Evolutionary conservation across 2,888 invertebrate genomes (phyloP), one percentile per base, ranked within the genome.

Genomic region (Rhodophaea formosa): DNA sequence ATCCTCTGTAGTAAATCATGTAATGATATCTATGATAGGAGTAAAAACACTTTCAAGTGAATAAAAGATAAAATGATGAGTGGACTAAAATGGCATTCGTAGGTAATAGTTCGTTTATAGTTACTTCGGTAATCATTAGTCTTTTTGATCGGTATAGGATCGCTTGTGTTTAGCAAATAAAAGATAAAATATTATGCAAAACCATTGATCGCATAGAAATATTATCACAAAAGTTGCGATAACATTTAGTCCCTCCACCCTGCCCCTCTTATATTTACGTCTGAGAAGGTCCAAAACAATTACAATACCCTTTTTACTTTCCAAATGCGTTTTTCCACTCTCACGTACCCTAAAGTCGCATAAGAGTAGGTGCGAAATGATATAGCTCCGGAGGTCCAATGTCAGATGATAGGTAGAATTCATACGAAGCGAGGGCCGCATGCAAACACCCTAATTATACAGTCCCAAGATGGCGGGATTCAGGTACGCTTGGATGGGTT

Each of bases 381-480:
- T 91, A 88, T 90, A 90, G 88, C 88, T 84, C 62, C 82, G 65
- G 76, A 88, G 90, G 91, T 90, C 91, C 88, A 83, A 88, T 87
- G 90, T 89, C 91, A 89, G 90, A 88, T 88, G 86, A 85, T 91
- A 89, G 90, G 88, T 87, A 88, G 82, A 89, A 91, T 91, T 91
- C 90, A 90, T 89, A 89, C 88, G 83, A 73, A 59, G 69, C 70
- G 85, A 77, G 76, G 64, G 66, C 70, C 80, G 91, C 84, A 91
- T 91, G 84, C 82, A 88, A 91, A 91, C 84, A 75, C 70, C 83
- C 89, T 88, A 86, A 91, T 91, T 91, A 91, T 85, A 68, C 66
- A 68, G 70, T 72, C 58, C 65, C 81, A 90, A 90, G 88, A 90
- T 89, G 89, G 89, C 87, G 66, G 69, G 63, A 62, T 58, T 53